Evolutionary conservation across 2,888 invertebrate genomes (phyloP).

Genomic region (Didymodactylos carnosus): DNA sequence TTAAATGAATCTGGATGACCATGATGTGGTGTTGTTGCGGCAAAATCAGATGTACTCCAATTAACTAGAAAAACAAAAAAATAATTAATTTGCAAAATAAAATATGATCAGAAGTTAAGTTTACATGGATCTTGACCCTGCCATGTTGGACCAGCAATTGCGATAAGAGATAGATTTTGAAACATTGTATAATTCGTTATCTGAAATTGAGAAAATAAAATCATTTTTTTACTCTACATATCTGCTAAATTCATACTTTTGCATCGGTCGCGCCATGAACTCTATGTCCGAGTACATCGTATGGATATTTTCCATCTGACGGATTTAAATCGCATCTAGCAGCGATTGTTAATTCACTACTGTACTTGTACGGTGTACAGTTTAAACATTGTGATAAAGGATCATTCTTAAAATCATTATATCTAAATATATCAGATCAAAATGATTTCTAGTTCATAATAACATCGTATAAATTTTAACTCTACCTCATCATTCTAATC

Average conservation of each 20-base stretch:
- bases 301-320: constrained; percentile 42
- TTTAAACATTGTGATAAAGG: constrained; percentile 47
- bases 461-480: no score
- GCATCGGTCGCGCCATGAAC: background rate
- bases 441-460: background rate
- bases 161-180: constrained; percentile 39
- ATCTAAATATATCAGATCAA: constrained; percentile 32
- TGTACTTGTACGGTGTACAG: constrained; percentile 50
- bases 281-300: background rate
- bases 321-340: constrained; percentile 53
- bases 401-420: constrained; percentile 51
- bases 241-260: background rate
- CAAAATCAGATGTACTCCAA: background rate
- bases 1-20: background rate
- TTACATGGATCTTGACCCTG: constrained; percentile 48
- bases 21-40: background rate
- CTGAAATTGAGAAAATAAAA: constrained; percentile 8
- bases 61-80: no score
- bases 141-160: constrained; percentile 42
- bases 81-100: no score
- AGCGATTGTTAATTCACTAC: constrained; percentile 51
- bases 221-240: background rate
- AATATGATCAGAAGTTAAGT: no score
- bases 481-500: constrained; percentile 39
- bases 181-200: constrained; percentile 21